These are phyloP conservation scores for Oenanthe melanoleuca DNA, from an alignment of 2,113 vertebrate species.

Conservation along the genomic window DNA sequence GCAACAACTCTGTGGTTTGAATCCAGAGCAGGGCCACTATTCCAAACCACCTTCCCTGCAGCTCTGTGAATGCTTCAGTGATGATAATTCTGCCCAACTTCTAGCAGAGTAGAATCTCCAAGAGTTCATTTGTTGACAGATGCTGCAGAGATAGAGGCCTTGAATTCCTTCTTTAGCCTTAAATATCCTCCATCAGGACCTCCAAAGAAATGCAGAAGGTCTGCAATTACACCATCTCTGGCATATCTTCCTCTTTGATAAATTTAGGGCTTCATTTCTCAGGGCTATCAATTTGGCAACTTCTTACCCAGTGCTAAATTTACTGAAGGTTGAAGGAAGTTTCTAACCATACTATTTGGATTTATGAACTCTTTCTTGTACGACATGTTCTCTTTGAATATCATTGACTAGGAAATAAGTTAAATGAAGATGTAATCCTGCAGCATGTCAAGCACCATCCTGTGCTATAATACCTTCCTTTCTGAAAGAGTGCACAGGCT, in stretches of 20 bases:
- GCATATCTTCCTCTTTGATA: background rate
- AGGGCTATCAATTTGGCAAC: background rate
- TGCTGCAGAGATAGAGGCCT: background rate
- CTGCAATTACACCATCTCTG: background rate
- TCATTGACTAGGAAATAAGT: background rate
- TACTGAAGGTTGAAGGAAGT: slow-evolving; percentile 10
- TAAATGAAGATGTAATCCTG: background rate
- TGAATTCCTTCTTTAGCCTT: background rate
- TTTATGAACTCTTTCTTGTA: slow-evolving; percentile 2
- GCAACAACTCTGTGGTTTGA: background rate
- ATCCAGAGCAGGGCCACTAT: background rate
- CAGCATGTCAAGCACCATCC: background rate
- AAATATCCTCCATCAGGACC: background rate
- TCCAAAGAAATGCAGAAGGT: background rate
- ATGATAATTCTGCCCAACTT: background rate
- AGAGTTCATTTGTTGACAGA: background rate
- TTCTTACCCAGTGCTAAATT: slow-evolving; percentile 1
- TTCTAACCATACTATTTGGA: background rate
- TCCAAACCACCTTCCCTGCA: background rate
- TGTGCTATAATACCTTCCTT: background rate
- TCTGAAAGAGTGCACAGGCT: background rate
- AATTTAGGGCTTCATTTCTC: slow-evolving; percentile 9
- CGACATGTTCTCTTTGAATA: background rate
- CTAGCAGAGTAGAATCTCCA: background rate
- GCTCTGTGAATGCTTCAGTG: background rate